Evolutionary conservation across 37 sponge, comb jelly and placozoan species (phyloP), one percentile per base, ranked within the genome.

Genomic region (Oopsacas minuta): DNA sequence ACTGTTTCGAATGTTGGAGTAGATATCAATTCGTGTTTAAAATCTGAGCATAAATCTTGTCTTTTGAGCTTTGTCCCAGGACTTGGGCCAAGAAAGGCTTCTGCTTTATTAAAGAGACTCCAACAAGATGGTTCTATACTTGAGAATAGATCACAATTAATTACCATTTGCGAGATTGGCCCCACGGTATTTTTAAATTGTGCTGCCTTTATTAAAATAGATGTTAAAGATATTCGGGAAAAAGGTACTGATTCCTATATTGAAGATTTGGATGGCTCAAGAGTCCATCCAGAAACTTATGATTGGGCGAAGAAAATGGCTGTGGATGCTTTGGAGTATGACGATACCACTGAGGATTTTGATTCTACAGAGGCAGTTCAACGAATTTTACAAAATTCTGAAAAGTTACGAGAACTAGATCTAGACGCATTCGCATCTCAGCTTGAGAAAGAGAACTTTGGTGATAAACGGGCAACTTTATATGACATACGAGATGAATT

Each of bases 231-330:
- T 52, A 88, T 92, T 39, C 84, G 81, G 83, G 91, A 90, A 35
- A 91, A 85, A 93, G 92, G 94, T 39, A 88, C 87, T 23, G 85
- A 46, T 23, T 84, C 86, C 23, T 91, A 93, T 85, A 88, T 87
- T 10, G 93, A 97, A n/a, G 86, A 93, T 36, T 84, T 97, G 85
- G 99, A 97, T 88, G 83, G 89, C 35, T 92, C 99, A n/a, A 39
- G 99, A 10, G 89, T 94, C 36, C 99, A 97, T 81, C 95, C 95
- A 0, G 99, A 97, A 86, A 92, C 95, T 0, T 97, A 97, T 32
- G 93, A 90, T 52, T 97, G 99, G 99, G 99, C 95, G 20, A 83
- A 90, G n/a, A 97, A 97, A 82, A 97, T 97, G 95, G 99, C 99
- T 23, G 87, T 94, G 15, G 99, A 97, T 88, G 99, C 99, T 25